phyloP scores from a whole-genome alignment of 1,140 invertebrate genomes.

The Protaetia brevitarsis region DNA sequence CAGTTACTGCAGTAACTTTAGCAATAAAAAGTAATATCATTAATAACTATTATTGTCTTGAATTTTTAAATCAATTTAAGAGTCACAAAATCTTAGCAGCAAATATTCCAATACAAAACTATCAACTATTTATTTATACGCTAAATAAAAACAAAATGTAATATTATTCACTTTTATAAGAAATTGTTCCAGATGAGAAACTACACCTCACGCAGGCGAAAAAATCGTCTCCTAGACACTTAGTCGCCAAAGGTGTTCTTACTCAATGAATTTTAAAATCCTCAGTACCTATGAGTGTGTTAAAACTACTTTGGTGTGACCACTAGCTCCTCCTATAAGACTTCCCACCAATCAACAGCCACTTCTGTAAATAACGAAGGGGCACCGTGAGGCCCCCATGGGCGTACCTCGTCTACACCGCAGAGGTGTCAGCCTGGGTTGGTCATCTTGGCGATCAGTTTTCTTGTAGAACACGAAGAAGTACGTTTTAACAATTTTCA shows the following conservation, averaged over 20 bases:
- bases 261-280: slow-evolving; percentile 20
- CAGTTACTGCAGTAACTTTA: too few species aligned
- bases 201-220: not conserved
- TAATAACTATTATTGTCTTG: too few species aligned
- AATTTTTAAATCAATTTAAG: too few species aligned
- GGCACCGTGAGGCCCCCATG: slow-evolving; percentile 10
- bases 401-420: not conserved
- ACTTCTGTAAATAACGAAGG: slow-evolving; percentile 18
- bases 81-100: too few species aligned
- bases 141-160: too few species aligned
- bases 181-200: too few species aligned
- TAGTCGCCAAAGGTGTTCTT: slow-evolving; percentile 19
- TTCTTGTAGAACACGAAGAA: slow-evolving; percentile 19
- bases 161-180: too few species aligned
- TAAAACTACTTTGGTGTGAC: not conserved
- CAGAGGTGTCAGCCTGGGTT: slow-evolving; percentile 10
- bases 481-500: slow-evolving; percentile 1
- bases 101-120: too few species aligned
- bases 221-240: not conserved
- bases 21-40: too few species aligned
- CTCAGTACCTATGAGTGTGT: slow-evolving; percentile 17
- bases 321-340: not conserved
- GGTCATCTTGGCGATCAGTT: slow-evolving; percentile 18
- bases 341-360: slow-evolving; percentile 15
- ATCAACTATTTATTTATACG: too few species aligned